These are phyloP conservation scores for Drosophila leonis DNA, from an alignment of 2,888 invertebrate species.

Conservation along the genomic window DNA sequence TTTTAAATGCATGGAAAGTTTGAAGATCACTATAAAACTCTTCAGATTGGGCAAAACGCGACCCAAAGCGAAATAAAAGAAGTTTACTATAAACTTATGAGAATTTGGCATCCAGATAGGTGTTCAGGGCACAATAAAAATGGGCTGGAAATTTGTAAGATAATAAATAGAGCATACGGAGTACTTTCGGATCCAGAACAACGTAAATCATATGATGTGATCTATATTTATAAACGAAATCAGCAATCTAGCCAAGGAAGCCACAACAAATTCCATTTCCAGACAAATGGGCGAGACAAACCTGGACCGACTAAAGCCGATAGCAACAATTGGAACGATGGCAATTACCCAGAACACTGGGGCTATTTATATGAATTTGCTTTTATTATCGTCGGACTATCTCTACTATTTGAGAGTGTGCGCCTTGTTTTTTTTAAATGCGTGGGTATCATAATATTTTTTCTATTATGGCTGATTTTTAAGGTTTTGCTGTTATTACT, in stretches of 20 bases:
- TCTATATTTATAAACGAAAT: neutral
- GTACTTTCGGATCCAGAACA: neutral
- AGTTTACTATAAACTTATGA: slow-evolving; percentile 1
- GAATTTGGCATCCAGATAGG: slow-evolving; percentile 42
- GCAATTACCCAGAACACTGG: neutral
- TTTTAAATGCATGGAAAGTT: neutral
- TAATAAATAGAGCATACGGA: neutral
- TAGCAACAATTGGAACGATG: neutral
- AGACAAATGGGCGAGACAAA: neutral
- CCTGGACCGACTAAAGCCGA: neutral
- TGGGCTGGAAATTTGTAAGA: neutral
- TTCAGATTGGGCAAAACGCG: slow-evolving; percentile 14
- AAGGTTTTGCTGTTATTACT: neutral
- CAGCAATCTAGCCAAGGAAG: neutral
- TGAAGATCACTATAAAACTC: slow-evolving; percentile 21
- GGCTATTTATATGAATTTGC: neutral
- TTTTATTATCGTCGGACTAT: neutral
- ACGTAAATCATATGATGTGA: slow-evolving; percentile 4
- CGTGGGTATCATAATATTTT: neutral
- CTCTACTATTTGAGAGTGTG: neutral
- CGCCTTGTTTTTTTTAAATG: neutral
- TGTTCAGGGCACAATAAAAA: neutral
- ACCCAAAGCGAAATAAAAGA: slow-evolving; percentile 5
- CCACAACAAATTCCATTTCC: neutral
- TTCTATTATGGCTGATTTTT: neutral